Evolutionary conservation across 1,140 invertebrate genomes (phyloP), one percentile per base, ranked within the genome.

Genomic region (Lethrus apterus): DNA sequence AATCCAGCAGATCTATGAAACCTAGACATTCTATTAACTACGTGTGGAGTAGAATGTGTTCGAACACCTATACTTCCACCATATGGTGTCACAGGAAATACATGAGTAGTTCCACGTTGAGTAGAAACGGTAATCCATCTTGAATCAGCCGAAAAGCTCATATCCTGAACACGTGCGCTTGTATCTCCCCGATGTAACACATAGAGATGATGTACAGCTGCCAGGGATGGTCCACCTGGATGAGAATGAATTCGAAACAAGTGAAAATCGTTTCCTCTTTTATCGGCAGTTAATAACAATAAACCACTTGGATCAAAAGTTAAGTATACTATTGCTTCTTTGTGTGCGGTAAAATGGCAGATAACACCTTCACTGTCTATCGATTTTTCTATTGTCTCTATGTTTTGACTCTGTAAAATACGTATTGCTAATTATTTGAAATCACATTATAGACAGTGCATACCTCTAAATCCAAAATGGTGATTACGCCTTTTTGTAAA

Each of bases 31-130:
- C 87, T 81, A 71, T 98, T 98, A 10, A 98, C 94, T 52, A 98
- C 92, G 64, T 92, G 83, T 42, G 86, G 78, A 21, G 86, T 86
- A 24, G 87, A 86, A 70, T 99, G 95, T 5, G 95, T 98, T 48
- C 95, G 77, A 18, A 93, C 80, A 44, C 85, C 90, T 34, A 91
- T 80, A 41, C 83, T 75, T 48, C 93, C 96, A 50, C 95, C 96
- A 65, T 98, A 98, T n/a, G 93, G 89, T 15, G 90, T 93, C 7
- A 98, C 83, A 1, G 95, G 92, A 73, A 98, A 98, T 32, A 98
- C 83, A 66, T 99, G 96, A 11, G 93, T 96, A 2, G 95, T 98
- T 45, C 94, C 95, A 50, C 95, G 80, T 52, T 95, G 74, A 4
- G 95, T 97, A 17, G 89, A 91, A 1, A 98, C 82, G 10, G 93